Conservation (phyloP, 2,113 vertebrate species). For the Agapornis roseicollis region DNA sequence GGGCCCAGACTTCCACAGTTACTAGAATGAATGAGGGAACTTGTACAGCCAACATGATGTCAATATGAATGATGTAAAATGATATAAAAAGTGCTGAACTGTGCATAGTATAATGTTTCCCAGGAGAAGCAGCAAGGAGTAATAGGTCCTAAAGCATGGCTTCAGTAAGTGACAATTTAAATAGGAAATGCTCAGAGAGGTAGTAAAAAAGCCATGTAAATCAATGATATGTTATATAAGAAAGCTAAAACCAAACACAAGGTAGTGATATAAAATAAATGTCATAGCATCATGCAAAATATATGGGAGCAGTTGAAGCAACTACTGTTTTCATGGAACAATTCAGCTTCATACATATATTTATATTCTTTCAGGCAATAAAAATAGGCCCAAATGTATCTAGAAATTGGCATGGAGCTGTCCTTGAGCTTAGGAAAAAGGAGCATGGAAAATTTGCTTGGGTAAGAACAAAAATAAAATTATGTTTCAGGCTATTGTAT, state of each 20-base stretch:
- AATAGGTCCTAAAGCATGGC: neutral
- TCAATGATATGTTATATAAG: neutral
- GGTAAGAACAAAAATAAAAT: neutral
- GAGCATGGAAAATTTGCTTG: neutral
- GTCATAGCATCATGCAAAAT: neutral
- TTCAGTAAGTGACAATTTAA: slow-evolving; percentile 22
- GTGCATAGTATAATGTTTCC: neutral
- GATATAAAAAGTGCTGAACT: slow-evolving; percentile 22
- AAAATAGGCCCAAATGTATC: neutral
- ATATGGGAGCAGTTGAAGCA: neutral
- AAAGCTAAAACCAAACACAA: slow-evolving; percentile 23
- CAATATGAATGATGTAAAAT: slow-evolving; percentile 28
- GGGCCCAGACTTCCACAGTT: neutral
- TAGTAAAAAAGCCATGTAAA: slow-evolving; percentile 6
- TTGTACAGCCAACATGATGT: neutral
- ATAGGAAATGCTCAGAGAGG: slow-evolving; percentile 6
- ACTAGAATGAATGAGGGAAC: neutral
- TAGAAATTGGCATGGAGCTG: neutral
- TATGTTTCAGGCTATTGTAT: neutral
- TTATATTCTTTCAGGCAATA: neutral
- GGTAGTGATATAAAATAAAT: slow-evolving; percentile 1
- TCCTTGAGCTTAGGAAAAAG: neutral
- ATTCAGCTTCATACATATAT: neutral
- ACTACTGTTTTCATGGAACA: neutral
- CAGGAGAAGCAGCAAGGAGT: neutral